A percentile compares a stretch with the other conserved stretches of the same genome.
Evolutionary conservation across 2,797 vertebrate species (phyloP).

Genomic region (Eulemur mongoz): DNA sequence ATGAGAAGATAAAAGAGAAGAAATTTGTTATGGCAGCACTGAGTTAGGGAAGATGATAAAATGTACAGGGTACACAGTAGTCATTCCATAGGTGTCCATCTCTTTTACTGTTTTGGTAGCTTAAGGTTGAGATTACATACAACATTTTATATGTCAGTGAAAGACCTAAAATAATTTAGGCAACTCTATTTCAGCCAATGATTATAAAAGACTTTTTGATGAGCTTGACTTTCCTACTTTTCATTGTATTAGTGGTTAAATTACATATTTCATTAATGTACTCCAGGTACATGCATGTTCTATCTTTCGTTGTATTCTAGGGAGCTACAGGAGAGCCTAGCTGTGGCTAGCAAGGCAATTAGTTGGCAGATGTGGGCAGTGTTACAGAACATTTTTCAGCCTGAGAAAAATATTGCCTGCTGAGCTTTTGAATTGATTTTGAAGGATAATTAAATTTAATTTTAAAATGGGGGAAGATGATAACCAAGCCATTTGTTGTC

Average conservation of each 20-base stretch:
- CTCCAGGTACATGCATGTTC: not conserved
- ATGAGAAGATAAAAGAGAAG: not conserved
- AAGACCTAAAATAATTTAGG: not conserved
- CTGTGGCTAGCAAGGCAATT: not conserved
- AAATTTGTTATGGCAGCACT: not conserved
- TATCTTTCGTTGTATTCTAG: not conserved
- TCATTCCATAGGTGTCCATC: not conserved
- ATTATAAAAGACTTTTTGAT: not conserved
- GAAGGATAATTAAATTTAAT: not conserved
- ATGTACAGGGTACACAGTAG: not conserved
- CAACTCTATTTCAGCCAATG: not conserved
- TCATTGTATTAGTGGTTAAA: not conserved
- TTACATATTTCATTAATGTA: not conserved
- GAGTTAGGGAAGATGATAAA: not conserved
- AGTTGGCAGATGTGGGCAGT: not conserved
- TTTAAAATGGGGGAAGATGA: not conserved
- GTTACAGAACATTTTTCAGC: not conserved
- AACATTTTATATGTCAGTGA: not conserved
- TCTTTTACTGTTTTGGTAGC: not conserved
- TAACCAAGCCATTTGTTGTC: not conserved
- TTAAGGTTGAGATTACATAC: not conserved
- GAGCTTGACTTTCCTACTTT: not conserved
- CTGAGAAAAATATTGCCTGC: not conserved
- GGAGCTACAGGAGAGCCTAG: fast-evolving
- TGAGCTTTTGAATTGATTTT: conserved; percentile 10